Conservation (phyloP, 1,140 invertebrate genomes). For the Polyergus mexicanus region DNA sequence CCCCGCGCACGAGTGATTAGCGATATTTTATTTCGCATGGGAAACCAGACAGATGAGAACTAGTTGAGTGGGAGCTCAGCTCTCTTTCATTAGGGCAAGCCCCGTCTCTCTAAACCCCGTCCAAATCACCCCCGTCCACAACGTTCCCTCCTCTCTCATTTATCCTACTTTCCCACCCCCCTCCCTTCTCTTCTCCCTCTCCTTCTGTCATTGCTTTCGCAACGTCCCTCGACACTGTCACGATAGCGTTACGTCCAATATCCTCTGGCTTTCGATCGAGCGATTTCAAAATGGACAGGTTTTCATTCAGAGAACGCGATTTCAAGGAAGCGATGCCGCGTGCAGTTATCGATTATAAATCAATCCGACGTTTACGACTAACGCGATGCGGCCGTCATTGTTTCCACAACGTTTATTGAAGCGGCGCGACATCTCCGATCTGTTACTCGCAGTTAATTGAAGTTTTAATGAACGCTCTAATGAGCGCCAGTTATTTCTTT, state of each 20-base stretch:
- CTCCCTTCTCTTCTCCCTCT: slow-evolving; percentile 45
- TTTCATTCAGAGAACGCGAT: slow-evolving; percentile 25
- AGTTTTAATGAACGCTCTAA: slow-evolving; percentile 50
- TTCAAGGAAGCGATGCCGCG: slow-evolving; percentile 28
- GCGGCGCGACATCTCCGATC: slow-evolving; percentile 18
- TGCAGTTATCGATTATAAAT: slow-evolving; percentile 34
- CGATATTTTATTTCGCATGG: slow-evolving; percentile 87
- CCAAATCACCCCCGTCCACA: slow-evolving; percentile 36
- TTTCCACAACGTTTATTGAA: slow-evolving; percentile 37
- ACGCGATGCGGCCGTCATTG: slow-evolving; percentile 21
- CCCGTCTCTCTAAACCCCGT: slow-evolving; percentile 73
- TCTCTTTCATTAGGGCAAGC: slow-evolving; percentile 84
- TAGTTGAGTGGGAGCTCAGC: slow-evolving; percentile 86
- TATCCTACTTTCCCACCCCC: slow-evolving; percentile 48
- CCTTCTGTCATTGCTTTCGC: slow-evolving; percentile 44
- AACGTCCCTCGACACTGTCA: slow-evolving; percentile 68
- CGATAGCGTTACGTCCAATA: slow-evolving; percentile 79
- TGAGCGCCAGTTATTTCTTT: slow-evolving; percentile 23
- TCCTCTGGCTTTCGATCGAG: slow-evolving; percentile 70
- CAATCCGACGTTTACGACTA: slow-evolving; percentile 14
- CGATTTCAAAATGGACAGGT: slow-evolving; percentile 75
- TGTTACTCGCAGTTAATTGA: slow-evolving; percentile 53
- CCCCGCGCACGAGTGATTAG: slow-evolving; percentile 85
- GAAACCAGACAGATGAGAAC: slow-evolving; percentile 87
- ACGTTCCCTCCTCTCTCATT: slow-evolving; percentile 29